Base-by-base conservation (phyloP, 2,888 invertebrate genomes). In the Dolichomitus sp. region DNA sequence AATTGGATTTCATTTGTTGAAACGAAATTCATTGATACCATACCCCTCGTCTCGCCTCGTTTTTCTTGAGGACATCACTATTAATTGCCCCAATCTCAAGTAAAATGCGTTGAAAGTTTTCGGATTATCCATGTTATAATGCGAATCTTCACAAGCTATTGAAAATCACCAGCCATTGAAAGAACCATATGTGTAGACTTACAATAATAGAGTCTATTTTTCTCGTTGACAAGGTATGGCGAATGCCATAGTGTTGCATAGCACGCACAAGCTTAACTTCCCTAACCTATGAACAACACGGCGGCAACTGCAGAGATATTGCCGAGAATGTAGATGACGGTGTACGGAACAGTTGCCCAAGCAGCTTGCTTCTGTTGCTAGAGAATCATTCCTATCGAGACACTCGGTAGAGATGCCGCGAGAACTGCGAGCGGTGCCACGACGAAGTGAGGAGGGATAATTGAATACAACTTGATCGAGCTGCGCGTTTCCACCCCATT, bases 391-490 rank as follows among this genome's bases (percentile, higher is more conserved):
- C 57, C 76, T 69, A 37, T 82, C 61, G 69, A 57, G 78, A 52
- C 59, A 59, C 19, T 57, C n/a, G 57, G 65, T 57, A 40, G 54
- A 78, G 78, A 75, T 65, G 74, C 77, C 68, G 54, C 33, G 70
- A 66, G 76, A 63, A 52, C 11, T 23, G 57, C 40, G 30, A 45
- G 75, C 33, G 23, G 30, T 40, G 54, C 45, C 45, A 45, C 54
- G 70, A 52, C 4, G 84, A 87, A 86, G 82, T 80, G 85, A 87
- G 92, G 87, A 89, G 91, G 92, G 92, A 93, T 93, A 93, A 93
- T 93, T 93, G 93, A 93, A 93, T 93, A 93, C 93, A 93, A 93
- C 92, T 93, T 93, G 92, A 93, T 93, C 93, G 92, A 91, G 92
- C 91, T 91, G 91, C 90, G 92, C 92, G 91, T 93, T 93, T 93